Evolutionary conservation across 2,888 invertebrate genomes (phyloP), one percentile per base, ranked within the genome.

Genomic region (Corythucha ciliata): DNA sequence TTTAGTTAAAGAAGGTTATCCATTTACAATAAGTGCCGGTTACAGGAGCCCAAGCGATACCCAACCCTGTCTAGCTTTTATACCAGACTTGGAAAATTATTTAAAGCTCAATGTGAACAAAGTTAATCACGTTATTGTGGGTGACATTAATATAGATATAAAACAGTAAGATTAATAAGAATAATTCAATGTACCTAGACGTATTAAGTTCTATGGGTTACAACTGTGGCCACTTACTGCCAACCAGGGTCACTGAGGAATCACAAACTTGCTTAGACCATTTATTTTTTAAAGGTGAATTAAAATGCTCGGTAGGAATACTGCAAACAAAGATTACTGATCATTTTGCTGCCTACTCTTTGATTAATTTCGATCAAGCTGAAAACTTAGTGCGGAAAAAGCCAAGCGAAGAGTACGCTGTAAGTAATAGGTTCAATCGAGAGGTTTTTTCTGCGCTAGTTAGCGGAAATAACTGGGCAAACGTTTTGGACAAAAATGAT

Each of bases 91-190:
- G 18, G 39, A 37, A 20, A 21, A 37, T 12, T 20, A 20, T 18
- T 37, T 37, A 20, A 18, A 12, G 18, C 20, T 20, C 12, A 20
- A 18, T 14, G 21, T n/a, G 20, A 21, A 20, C n/a, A 18, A 4
- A 37, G 21, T 20, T 20, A 37, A 37, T 37, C 21, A 21, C 18
- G 21, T 37, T 18, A 20, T 37, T 8, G 39, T 37, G 4, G 39
- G 39, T 18, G 39, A 37, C 21, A 20, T 37, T 18, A 37, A 37
- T 20, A 37, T 37, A 37, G 18, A 37, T 7, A 37, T 37, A 20
- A 20, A 37, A n/a, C n/a, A n/a, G n/a, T n/a, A n/a, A n/a, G n/a
- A n/a, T n/a, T n/a, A n/a, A n/a, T n/a, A n/a, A n/a, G n/a, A n/a
- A n/a, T n/a, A n/a, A n/a, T n/a, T n/a, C n/a, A n/a, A n/a, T n/a